A percentile compares a stretch with the other conserved stretches of the same genome.
Conservation (phyloP, 2,113 vertebrate species). For the Atherinomorus stipes region DNA sequence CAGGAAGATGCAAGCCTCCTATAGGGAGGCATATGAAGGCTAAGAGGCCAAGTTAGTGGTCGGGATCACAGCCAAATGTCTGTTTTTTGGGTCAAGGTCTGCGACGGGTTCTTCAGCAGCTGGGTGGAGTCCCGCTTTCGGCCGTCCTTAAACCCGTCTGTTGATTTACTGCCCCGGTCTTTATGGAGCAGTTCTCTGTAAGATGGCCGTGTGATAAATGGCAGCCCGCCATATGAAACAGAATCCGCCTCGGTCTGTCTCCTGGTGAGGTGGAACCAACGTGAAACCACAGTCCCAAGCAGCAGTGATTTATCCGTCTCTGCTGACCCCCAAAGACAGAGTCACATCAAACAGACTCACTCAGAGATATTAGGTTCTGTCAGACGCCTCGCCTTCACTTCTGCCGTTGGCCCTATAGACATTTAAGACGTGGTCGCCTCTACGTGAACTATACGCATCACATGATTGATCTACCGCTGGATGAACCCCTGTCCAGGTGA, state of each 20-base stretch:
- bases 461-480: slow-evolving; percentile 45
- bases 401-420: slow-evolving; percentile 10
- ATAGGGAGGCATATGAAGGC: not conserved
- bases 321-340: slow-evolving; percentile 26
- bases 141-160: slow-evolving; percentile 29
- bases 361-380: slow-evolving; percentile 58
- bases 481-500: slow-evolving; percentile 19
- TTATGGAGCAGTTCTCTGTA: slow-evolving; percentile 33
- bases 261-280: not conserved
- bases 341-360: slow-evolving; percentile 44
- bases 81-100: slow-evolving; percentile 37
- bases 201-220: slow-evolving; percentile 51
- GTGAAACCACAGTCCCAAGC: slow-evolving; percentile 21
- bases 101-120: not conserved
- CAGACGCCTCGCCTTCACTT: not conserved
- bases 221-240: slow-evolving; percentile 18
- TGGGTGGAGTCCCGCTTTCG: slow-evolving; percentile 6
- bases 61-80: not conserved
- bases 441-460: slow-evolving; percentile 30
- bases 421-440: slow-evolving; percentile 41
- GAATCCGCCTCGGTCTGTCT: not conserved
- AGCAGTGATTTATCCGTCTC: slow-evolving; percentile 40
- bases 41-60: not conserved
- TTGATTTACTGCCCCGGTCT: slow-evolving; percentile 48
- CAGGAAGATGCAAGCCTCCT: not conserved